Conservation (phyloP, 2,797 vertebrate genomes). For the Rhinogobio ventralis region DNA sequence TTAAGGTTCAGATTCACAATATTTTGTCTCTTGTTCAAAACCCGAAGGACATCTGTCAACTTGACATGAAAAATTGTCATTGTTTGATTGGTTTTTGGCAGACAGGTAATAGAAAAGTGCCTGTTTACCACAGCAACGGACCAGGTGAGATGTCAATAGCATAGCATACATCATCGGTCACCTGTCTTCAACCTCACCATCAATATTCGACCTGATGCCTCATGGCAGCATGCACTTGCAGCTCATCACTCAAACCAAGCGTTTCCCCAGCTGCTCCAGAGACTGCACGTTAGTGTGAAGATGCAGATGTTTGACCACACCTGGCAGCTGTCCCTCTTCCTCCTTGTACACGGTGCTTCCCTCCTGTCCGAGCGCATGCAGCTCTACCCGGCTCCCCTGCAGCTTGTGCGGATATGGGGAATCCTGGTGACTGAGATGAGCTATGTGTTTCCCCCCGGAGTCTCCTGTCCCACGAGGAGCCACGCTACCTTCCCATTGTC, state of each 20-base stretch:
- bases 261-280: conserved; percentile 68
- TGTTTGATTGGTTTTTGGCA: conserved; percentile 1
- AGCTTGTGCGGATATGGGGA: conserved; percentile 62
- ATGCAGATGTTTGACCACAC: conserved; percentile 74
- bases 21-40: not conserved
- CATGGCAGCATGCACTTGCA: conserved; percentile 40
- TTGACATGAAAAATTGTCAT: not conserved
- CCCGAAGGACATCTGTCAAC: not conserved
- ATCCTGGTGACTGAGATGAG: conserved; percentile 64
- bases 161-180: conserved; percentile 21
- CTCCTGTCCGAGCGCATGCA: conserved; percentile 22
- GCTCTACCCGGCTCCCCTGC: conserved; percentile 47
- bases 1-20: not conserved
- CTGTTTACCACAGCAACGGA: not conserved
- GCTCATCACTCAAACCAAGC: conserved; percentile 55
- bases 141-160: conserved; percentile 37
- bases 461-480: conserved; percentile 74
- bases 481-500: conserved; percentile 75
- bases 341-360: conserved; percentile 38
- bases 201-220: conserved; percentile 37
- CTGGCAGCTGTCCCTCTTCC: conserved; percentile 62
- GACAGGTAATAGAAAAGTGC: not conserved
- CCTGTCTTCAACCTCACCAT: conserved; percentile 19
- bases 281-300: conserved; percentile 65
- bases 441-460: conserved; percentile 70